A percentile compares a stretch with the other conserved stretches of the same genome.
phyloP scores from a whole-genome alignment of 2,797 vertebrate genomes.

The Halcyon chelicuti region DNA sequence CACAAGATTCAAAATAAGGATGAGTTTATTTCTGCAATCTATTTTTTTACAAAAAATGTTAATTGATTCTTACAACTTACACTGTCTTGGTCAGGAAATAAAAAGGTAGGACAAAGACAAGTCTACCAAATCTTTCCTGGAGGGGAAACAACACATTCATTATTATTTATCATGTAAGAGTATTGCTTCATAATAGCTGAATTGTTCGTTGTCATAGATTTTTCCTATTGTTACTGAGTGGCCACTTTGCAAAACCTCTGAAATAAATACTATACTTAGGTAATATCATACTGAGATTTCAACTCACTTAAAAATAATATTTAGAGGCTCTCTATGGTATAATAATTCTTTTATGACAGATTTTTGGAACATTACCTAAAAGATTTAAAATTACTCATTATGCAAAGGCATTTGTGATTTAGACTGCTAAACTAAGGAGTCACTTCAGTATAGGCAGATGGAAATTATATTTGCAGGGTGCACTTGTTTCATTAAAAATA shows the following conservation, averaged over 20 bases:
- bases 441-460: not conserved
- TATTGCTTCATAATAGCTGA: not conserved
- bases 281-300: not conserved
- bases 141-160: not conserved
- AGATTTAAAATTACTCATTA: not conserved
- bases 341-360: not conserved
- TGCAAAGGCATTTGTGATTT: not conserved
- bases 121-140: not conserved
- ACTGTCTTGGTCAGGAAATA: not conserved
- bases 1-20: conserved; percentile 28
- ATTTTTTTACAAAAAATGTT: not conserved
- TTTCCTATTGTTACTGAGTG: not conserved
- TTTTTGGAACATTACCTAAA: not conserved
- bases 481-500: not conserved
- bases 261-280: not conserved
- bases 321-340: not conserved
- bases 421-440: not conserved
- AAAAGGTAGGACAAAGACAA: not conserved
- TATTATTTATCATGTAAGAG: not conserved
- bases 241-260: not conserved
- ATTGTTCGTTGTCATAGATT: not conserved
- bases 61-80: not conserved
- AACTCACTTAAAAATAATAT: not conserved
- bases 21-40: not conserved
- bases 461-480: not conserved